phyloP scores from a whole-genome alignment of 2,888 invertebrate species.

The Cactoblastis cactorum region DNA sequence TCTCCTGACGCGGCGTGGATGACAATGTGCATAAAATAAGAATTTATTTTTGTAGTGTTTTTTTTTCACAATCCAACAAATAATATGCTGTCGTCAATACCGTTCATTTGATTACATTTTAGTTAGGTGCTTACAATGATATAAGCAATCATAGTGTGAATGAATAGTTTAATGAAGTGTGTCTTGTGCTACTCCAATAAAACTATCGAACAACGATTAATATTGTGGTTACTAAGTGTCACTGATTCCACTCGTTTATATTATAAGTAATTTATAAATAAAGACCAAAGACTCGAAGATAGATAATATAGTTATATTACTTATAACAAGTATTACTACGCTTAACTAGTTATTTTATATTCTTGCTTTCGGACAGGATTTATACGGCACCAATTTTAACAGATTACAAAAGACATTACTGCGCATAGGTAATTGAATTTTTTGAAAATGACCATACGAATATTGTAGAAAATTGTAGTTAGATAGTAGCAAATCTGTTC shows the following conservation, averaged over 20 bases:
- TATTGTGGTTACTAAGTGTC: slow-evolving; percentile 38
- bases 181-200: slow-evolving; percentile 49
- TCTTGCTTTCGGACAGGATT: slow-evolving; percentile 13
- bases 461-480: slow-evolving; percentile 3
- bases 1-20: not conserved
- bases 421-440: not conserved
- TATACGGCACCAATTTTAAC: not conserved
- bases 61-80: slow-evolving; percentile 18
- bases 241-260: slow-evolving; percentile 47
- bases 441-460: slow-evolving; percentile 4
- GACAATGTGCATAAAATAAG: no score
- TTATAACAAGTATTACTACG: slow-evolving; percentile 39
- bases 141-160: slow-evolving; percentile 46
- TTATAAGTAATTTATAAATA: slow-evolving; percentile 29
- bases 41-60: not conserved
- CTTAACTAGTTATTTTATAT: slow-evolving; percentile 31
- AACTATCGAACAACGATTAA: slow-evolving; percentile 58
- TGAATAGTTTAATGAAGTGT: slow-evolving; percentile 41
- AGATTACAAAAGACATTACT: not conserved
- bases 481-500: not conserved
- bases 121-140: slow-evolving; percentile 54
- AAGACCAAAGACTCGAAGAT: slow-evolving; percentile 42
- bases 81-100: slow-evolving; percentile 31
- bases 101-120: slow-evolving; percentile 15
- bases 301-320: slow-evolving; percentile 30